Conservation (phyloP, 2,888 invertebrate species). For the Pherbina coryleti region DNA sequence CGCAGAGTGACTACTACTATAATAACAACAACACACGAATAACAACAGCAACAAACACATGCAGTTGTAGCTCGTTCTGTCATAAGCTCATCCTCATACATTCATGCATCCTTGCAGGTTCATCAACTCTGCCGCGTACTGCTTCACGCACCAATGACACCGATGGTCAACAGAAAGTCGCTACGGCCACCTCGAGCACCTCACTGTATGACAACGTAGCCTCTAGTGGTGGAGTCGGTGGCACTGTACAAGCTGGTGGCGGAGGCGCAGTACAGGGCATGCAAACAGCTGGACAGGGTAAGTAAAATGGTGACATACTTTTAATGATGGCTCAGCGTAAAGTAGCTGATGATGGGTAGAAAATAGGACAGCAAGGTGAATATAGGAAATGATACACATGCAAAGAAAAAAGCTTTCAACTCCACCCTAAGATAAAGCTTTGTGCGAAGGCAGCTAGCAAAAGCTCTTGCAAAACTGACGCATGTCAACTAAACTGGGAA, state of each 20-base stretch:
- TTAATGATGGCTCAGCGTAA: not conserved
- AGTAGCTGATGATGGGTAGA: too few species aligned
- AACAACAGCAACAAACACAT: conserved; percentile 3
- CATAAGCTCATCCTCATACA: conserved; percentile 42
- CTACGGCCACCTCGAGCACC: conserved; percentile 88
- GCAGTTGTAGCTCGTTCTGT: not conserved
- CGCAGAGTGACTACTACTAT: not conserved
- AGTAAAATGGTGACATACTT: conserved; percentile 48
- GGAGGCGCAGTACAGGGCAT: conserved; percentile 52
- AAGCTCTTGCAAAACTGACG: not conserved
- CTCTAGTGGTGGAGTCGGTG: conserved; percentile 54
- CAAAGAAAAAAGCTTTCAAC: not conserved
- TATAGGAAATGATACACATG: too few species aligned
- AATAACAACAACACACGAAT: not conserved
- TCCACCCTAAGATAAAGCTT: not conserved
- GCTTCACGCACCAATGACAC: conserved; percentile 63
- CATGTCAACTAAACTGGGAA: not conserved
- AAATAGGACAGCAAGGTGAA: too few species aligned
- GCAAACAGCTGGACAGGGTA: conserved; percentile 63
- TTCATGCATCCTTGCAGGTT: conserved; percentile 72
- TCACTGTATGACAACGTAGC: conserved; percentile 89
- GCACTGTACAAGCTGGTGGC: conserved; percentile 40
- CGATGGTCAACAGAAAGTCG: conserved; percentile 75
- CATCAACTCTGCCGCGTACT: conserved; percentile 84
- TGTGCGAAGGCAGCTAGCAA: not conserved